A percentile compares a stretch with the other conserved stretches of the same genome.
These are phyloP conservation scores for Megaceryle torquata DNA, from an alignment of 2,113 vertebrate species.

Conservation along the genomic window DNA sequence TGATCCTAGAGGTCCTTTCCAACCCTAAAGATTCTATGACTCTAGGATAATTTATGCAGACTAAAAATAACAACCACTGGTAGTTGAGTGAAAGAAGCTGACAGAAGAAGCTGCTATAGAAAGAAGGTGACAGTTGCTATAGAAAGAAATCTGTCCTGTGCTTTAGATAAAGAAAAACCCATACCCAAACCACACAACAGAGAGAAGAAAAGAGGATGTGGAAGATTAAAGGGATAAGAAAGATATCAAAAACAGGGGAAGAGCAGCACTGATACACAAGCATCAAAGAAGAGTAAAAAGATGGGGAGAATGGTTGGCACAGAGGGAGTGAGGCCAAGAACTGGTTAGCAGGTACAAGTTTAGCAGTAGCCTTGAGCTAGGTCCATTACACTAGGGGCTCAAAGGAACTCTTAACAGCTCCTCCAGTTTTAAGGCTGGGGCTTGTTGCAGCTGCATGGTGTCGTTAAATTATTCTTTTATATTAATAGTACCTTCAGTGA, in stretches of 20 bases:
- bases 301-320: accelerated
- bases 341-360: background rate
- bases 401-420: background rate
- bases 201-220: background rate
- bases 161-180: background rate
- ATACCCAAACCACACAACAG: background rate
- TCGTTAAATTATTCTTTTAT: background rate
- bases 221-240: background rate
- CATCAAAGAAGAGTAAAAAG: background rate
- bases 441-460: background rate
- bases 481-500: background rate
- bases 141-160: background rate
- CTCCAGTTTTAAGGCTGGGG: background rate
- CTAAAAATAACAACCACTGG: background rate
- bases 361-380: background rate
- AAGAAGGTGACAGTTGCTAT: background rate
- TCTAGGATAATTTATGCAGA: background rate
- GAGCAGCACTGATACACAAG: background rate
- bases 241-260: background rate
- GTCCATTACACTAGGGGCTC: background rate
- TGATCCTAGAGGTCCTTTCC: no score
- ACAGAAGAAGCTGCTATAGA: background rate
- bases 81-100: background rate
- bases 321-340: background rate
- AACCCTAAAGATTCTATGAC: no score